Conservation (phyloP, 2,888 invertebrate species). For the Teleogryllus oceanicus region DNA sequence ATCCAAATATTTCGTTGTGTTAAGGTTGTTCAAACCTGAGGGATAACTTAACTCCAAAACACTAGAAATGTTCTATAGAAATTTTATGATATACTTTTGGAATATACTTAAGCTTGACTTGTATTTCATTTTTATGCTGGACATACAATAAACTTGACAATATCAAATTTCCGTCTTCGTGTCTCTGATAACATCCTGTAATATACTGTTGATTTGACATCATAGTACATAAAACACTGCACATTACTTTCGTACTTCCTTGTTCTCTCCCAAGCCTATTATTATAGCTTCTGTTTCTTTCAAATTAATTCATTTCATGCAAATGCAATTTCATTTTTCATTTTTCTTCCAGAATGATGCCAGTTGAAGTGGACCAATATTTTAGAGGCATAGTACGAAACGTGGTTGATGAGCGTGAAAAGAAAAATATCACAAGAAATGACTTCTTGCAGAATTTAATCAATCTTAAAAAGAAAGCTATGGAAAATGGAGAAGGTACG, state of each 20-base stretch:
- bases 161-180: too few species aligned
- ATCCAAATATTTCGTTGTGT: too few species aligned
- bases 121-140: too few species aligned
- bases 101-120: too few species aligned
- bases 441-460: slow-evolving; percentile 57
- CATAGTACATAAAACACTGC: too few species aligned
- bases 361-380: slow-evolving; percentile 47
- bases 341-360: slow-evolving; percentile 41
- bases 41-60: too few species aligned
- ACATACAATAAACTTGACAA: too few species aligned
- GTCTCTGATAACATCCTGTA: too few species aligned
- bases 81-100: too few species aligned
- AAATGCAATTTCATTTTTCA: background rate
- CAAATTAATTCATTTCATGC: background rate
- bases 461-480: slow-evolving; percentile 50
- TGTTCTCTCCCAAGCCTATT: background rate
- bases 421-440: slow-evolving; percentile 49
- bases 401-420: slow-evolving; percentile 50
- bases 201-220: too few species aligned
- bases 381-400: slow-evolving; percentile 51
- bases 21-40: too few species aligned
- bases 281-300: background rate
- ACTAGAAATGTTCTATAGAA: too few species aligned
- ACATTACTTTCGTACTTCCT: background rate
- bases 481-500: slow-evolving; percentile 41